These are phyloP conservation scores for Eristalis intricaria DNA, from an alignment of 2,888 invertebrate genomes.

Conservation along the genomic window DNA sequence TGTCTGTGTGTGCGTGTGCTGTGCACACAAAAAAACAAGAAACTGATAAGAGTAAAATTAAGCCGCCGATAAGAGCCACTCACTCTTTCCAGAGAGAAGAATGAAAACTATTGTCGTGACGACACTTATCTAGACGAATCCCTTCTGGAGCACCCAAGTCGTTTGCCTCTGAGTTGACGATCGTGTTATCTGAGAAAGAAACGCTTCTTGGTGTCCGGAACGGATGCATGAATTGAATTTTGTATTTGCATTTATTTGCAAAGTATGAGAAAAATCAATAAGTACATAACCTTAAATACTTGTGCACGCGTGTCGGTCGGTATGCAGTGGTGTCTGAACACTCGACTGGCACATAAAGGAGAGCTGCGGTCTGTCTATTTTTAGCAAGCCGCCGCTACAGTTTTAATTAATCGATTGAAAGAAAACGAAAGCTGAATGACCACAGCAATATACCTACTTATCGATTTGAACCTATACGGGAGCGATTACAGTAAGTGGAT, in stretches of 20 bases:
- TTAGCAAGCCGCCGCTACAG: constrained; percentile 31
- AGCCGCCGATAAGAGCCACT: neutral
- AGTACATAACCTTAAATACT: constrained; percentile 14
- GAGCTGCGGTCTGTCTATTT: constrained; percentile 39
- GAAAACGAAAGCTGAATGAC: constrained; percentile 37
- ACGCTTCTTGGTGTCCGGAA: neutral
- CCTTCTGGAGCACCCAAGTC: constrained; percentile 42
- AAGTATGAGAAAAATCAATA: constrained; percentile 57
- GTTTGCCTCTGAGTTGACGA: neutral
- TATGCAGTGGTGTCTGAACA: neutral
- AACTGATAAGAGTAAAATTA: constrained; percentile 35
- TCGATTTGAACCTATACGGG: neutral
- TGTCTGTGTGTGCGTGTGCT: neutral
- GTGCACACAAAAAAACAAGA: constrained; percentile 22
- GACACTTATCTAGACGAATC: constrained; percentile 2
- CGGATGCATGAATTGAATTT: constrained; percentile 38
- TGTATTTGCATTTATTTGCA: constrained; percentile 42
- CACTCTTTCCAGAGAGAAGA: constrained; percentile 12
- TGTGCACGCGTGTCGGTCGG: neutral
- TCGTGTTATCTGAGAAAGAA: neutral
- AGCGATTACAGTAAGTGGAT: neutral
- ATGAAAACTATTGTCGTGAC: constrained; percentile 25
- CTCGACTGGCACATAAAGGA: constrained; percentile 19
- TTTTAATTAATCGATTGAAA: constrained; percentile 56
- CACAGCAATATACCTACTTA: neutral